phyloP scores from a whole-genome alignment of 1,140 invertebrate species.

The Xylocopa sonorina region DNA sequence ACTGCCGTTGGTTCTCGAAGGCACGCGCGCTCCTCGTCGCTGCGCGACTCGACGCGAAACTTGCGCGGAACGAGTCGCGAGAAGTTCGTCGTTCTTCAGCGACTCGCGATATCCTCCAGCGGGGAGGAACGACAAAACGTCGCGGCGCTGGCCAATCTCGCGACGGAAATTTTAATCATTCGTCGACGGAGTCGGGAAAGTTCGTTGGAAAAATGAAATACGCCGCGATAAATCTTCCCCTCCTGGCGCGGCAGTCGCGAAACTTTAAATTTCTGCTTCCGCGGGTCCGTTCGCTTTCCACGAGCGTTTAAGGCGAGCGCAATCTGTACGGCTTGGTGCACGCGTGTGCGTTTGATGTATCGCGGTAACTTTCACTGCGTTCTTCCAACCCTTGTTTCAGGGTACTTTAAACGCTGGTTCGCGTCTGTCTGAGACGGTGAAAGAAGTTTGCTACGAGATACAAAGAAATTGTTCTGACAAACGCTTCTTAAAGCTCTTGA shows the following conservation, averaged over 20 bases:
- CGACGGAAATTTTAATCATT: slow-evolving; percentile 32
- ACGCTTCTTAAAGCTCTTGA: too few species aligned
- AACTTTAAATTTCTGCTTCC: slow-evolving; percentile 28
- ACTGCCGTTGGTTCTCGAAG: background rate
- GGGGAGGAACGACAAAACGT: background rate
- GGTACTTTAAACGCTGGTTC: background rate
- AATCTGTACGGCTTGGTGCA: background rate
- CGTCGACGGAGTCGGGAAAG: background rate
- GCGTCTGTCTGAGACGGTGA: too few species aligned
- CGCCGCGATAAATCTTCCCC: slow-evolving; percentile 32
- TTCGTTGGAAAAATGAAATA: background rate
- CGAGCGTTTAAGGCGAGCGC: background rate
- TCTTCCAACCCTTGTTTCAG: background rate
- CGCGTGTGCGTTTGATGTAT: slow-evolving; percentile 21
- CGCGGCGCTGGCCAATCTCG: background rate
- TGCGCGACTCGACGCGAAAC: background rate
- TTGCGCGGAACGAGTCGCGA: background rate
- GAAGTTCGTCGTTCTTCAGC: background rate
- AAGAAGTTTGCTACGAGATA: too few species aligned
- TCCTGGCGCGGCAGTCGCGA: background rate
- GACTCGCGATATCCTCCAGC: background rate
- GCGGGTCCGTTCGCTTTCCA: background rate
- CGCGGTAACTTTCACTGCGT: background rate
- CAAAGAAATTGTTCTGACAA: too few species aligned
- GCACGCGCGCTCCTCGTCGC: background rate